Evolutionary conservation across 2,113 vertebrate species (phyloP).

Genomic region (Phocoena phocoena): DNA sequence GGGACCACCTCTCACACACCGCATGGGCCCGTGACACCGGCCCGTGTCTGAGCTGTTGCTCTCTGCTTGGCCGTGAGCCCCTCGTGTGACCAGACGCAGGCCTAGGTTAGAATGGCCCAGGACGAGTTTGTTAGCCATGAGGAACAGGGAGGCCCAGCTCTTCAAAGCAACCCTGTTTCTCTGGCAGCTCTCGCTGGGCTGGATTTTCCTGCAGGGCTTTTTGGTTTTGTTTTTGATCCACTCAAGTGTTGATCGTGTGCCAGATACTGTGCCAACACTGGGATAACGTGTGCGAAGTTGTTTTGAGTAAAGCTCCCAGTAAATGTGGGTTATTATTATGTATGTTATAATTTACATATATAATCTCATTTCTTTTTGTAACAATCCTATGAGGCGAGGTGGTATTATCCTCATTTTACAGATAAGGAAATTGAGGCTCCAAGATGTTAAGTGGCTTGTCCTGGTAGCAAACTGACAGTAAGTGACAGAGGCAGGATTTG

Average conservation of each 20-base stretch:
- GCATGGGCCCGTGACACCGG: rapidly evolving
- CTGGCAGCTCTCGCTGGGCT: neutral
- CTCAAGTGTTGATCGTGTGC: slow-evolving; percentile 52
- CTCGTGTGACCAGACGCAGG: rapidly evolving
- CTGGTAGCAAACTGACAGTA: neutral
- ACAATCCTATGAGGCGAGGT: slow-evolving; percentile 9
- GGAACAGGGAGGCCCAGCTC: neutral
- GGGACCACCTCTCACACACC: neutral
- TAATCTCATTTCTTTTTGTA: slow-evolving; percentile 48
- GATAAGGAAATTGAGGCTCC: slow-evolving; percentile 63
- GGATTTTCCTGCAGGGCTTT: slow-evolving; percentile 72
- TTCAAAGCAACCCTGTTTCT: neutral
- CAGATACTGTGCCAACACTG: neutral
- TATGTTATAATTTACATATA: slow-evolving; percentile 31
- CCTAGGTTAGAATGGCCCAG: rapidly evolving
- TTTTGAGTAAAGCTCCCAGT: slow-evolving; percentile 17
- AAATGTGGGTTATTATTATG: slow-evolving; percentile 61
- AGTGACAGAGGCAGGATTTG: neutral
- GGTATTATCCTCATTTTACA: slow-evolving; percentile 56
- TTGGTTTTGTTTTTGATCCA: slow-evolving; percentile 53
- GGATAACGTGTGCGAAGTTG: neutral
- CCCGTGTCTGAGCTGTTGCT: rapidly evolving
- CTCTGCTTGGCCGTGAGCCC: neutral
- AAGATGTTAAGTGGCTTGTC: neutral
- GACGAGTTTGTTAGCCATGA: neutral